These are phyloP conservation scores for Diaprepes abbreviatus DNA, from an alignment of 2,888 invertebrate species.

Conservation along the genomic window DNA sequence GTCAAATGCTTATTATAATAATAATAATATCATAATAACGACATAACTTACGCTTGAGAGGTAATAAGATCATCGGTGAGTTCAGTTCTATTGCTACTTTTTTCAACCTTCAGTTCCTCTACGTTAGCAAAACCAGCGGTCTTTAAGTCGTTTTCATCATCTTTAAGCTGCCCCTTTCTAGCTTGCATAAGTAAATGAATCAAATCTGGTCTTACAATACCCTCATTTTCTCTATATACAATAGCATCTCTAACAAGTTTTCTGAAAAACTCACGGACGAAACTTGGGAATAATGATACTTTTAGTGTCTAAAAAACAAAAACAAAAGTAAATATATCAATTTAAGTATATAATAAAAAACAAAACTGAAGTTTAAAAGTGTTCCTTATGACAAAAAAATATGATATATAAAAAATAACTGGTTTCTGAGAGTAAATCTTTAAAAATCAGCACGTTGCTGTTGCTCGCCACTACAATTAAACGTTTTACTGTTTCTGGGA, in stretches of 20 bases:
- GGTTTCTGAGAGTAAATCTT: too few relatives aligned
- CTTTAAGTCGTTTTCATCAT: conserved; percentile 47
- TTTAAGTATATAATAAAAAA: too few relatives aligned
- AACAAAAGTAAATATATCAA: too few relatives aligned
- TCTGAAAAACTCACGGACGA: conserved; percentile 53
- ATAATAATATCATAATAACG: too few relatives aligned
- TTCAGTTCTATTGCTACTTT: conserved; percentile 37
- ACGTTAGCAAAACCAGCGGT: conserved; percentile 57
- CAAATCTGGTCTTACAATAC: conserved; percentile 64
- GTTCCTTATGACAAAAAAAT: too few relatives aligned
- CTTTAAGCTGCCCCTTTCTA: conserved; percentile 63
- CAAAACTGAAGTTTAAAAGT: too few relatives aligned
- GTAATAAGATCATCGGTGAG: conserved; percentile 54
- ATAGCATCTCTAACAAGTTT: conserved; percentile 54
- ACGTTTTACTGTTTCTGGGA: too few relatives aligned
- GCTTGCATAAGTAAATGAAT: conserved; percentile 72
- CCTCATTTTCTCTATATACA: conserved; percentile 49
- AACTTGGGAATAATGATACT: conserved; percentile 62
- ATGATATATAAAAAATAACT: too few relatives aligned
- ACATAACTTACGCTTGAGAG: conserved; percentile 54
- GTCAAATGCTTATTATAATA: too few relatives aligned
- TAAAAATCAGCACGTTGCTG: too few relatives aligned
- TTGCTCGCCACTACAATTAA: too few relatives aligned
- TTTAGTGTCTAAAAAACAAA: conserved; percentile 56
- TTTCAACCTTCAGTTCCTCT: conserved; percentile 53